Evolutionary conservation across 2,113 vertebrate species (phyloP), one percentile per base, ranked within the genome.

Genomic region (Dasypus novemcinctus): DNA sequence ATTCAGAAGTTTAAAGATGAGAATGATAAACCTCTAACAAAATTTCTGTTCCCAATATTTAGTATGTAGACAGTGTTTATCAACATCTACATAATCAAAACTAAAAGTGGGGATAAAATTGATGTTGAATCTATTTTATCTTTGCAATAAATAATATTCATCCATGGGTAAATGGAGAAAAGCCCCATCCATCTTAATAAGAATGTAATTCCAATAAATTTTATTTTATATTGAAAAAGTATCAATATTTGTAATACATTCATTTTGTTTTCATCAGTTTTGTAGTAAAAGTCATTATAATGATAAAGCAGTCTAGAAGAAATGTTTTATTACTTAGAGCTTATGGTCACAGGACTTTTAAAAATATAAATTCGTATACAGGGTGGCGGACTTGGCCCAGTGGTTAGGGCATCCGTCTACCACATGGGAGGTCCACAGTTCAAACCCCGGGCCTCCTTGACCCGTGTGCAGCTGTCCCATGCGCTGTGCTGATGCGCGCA

Each of bases 151-250:
- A n/a, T 66, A 76, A 74, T 57, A 87, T 74, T 84, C 25, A 94
- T 43, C 4, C 31, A 59, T 12, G 29, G 7, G 13, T 54, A 61
- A 25, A 33, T 61, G 23, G 74, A 76, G 75, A 49, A 78, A 94
- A 64, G 23, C 14, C 46, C 38, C 54, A 92, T 13, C 14, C 33
- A 76, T 29, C 38, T 83, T 76, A 91, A 49, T 90, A 52, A 91
- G 68, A 87, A 89, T 8, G 2, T 3, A 94, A 75, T 91, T 72
- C 17, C 29, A 72, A 93, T 83, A 76, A 36, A 49, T 54, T n/a
- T 85, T 84, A 66, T 94, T 5, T 64, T 63, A 13, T 31, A 11
- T 31, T 95, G 91, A 95, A 93, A 61, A 86, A 63, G 29, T 89
- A 75, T 95, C 7, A 38, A 94, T 85, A 68, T 89, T 17, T 85